Percentiles rank a stretch among this genome's conserved stretches.
Conservation (phyloP, 2,888 invertebrate genomes). For the Standfussiana lucernea region DNA sequence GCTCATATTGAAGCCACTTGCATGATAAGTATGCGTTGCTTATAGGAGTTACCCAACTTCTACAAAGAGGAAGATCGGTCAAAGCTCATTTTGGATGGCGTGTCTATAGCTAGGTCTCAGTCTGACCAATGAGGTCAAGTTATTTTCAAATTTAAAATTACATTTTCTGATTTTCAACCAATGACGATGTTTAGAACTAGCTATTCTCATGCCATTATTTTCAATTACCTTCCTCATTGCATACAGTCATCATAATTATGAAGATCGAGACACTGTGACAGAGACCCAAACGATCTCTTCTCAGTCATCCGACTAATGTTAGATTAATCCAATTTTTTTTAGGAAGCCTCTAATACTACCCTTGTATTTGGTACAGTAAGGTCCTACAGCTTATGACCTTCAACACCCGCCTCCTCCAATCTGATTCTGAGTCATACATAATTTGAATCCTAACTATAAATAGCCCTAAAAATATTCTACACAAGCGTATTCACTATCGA, state of each 20-base stretch:
- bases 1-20: slow-evolving; percentile 21
- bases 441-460: background rate
- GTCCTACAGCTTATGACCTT: background rate
- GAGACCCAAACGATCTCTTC: background rate
- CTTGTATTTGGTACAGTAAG: background rate
- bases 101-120: background rate
- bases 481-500: background rate
- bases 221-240: background rate
- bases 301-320: background rate
- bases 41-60: background rate
- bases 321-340: too few relatives aligned
- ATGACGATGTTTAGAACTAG: background rate
- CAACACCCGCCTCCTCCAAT: too few relatives aligned
- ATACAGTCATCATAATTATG: background rate
- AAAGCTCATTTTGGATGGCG: background rate
- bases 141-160: background rate
- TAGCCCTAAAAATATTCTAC: background rate
- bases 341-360: background rate
- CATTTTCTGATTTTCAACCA: background rate
- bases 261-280: background rate
- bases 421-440: too few relatives aligned
- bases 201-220: background rate
- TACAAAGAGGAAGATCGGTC: background rate
- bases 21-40: background rate
- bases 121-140: background rate